Evolutionary conservation across 2,797 vertebrate genomes (phyloP).

Genomic region (Pseudomugil tenellus): DNA sequence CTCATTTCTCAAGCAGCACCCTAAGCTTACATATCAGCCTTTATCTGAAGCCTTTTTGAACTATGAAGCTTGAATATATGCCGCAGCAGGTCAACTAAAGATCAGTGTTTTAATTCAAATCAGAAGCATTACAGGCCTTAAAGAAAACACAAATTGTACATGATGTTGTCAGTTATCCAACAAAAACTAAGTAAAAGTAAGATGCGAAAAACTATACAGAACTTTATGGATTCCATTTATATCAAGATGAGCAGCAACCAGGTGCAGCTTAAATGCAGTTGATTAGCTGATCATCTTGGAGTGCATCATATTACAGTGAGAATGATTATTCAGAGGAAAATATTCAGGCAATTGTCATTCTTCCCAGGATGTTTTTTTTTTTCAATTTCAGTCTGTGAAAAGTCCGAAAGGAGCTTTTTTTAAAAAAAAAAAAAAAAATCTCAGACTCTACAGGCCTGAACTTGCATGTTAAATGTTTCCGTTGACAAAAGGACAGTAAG

Average conservation of each 20-base stretch:
- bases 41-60: not conserved
- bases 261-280: not conserved
- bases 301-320: not conserved
- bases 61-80: not conserved
- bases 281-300: not conserved
- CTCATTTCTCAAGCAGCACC: not conserved
- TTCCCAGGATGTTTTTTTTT: not conserved
- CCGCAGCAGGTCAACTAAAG: not conserved
- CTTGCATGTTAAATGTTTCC: too few relatives aligned
- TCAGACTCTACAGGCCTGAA: too few relatives aligned
- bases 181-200: not conserved
- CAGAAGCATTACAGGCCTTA: too few relatives aligned
- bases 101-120: not conserved
- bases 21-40: rapidly evolving
- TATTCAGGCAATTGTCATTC: not conserved
- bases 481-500: not conserved
- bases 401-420: not conserved
- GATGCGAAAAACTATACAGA: not conserved
- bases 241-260: not conserved
- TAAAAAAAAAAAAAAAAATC: not conserved
- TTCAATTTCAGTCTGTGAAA: not conserved
- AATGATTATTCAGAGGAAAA: not conserved
- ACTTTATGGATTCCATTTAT: too few relatives aligned
- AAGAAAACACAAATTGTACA: not conserved
- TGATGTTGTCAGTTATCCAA: not conserved